Evolutionary conservation across 1,140 invertebrate species (phyloP).

Genomic region (Mizuhopecten yessoensis): DNA sequence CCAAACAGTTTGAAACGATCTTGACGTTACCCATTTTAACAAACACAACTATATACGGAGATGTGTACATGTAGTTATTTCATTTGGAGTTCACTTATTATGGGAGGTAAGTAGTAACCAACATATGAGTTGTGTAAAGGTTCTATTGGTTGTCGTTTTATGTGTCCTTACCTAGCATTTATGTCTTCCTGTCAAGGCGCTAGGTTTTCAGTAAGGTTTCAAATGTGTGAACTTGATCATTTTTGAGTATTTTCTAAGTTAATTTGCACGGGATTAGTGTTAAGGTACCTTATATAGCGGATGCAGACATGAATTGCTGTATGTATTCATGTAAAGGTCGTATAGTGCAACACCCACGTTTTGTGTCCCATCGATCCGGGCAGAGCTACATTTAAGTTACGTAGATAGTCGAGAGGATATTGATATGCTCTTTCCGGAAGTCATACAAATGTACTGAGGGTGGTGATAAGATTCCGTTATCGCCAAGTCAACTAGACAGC

Average conservation of each 20-base stretch:
- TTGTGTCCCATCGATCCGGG: neutral
- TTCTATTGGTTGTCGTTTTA: neutral
- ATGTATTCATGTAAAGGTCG: neutral
- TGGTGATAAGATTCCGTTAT: neutral
- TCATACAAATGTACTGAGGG: constrained; percentile 4
- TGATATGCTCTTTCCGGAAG: constrained; percentile 11
- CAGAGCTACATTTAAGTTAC: constrained; percentile 3
- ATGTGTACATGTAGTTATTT: too few relatives aligned
- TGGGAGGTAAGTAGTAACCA: too few relatives aligned
- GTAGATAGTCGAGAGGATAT: constrained; percentile 16
- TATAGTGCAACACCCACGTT: neutral
- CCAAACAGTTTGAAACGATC: too few relatives aligned
- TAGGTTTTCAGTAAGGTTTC: neutral
- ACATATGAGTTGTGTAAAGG: too few relatives aligned
- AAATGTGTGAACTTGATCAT: neutral
- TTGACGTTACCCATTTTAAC: too few relatives aligned
- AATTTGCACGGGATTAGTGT: neutral
- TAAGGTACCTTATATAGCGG: neutral
- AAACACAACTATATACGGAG: too few relatives aligned
- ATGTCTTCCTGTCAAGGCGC: neutral
- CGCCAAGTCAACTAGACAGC: constrained; percentile 31
- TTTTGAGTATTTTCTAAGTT: neutral
- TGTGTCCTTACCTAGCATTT: neutral
- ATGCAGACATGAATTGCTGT: neutral
- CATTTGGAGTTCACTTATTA: too few relatives aligned